Conservation (phyloP, 2,888 invertebrate species). For the Agrochola litura region DNA sequence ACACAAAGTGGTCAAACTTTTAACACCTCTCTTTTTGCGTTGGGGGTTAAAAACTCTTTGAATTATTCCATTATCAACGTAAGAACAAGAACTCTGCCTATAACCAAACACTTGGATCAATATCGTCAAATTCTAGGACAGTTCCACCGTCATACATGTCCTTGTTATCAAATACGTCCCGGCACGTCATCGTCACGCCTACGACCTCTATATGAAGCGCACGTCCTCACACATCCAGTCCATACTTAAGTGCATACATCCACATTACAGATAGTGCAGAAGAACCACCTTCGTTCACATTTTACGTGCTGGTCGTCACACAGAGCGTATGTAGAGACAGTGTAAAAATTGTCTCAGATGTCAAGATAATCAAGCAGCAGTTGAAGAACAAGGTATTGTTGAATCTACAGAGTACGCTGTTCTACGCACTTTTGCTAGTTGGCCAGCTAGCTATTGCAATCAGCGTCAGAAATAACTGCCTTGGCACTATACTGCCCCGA, state of each 20-base stretch:
- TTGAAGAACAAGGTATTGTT: not conserved
- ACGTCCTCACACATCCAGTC: conserved; percentile 29
- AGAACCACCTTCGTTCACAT: not conserved
- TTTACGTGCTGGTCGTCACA: not conserved
- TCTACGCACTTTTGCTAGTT: too few species aligned
- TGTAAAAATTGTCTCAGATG: not conserved
- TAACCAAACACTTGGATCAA: not conserved
- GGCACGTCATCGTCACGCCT: conserved; percentile 26
- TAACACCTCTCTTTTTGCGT: too few species aligned
- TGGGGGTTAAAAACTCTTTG: not conserved
- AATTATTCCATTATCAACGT: not conserved
- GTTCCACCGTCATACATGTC: conserved; percentile 11
- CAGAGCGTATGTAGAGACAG: not conserved
- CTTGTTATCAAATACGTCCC: conserved; percentile 28
- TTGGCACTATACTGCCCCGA: not conserved
- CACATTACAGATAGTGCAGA: conserved; percentile 17
- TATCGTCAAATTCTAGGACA: not conserved
- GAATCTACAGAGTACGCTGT: not conserved
- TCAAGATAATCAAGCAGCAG: not conserved
- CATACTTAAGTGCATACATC: conserved; percentile 15
- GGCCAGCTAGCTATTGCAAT: too few species aligned
- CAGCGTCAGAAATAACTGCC: too few species aligned
- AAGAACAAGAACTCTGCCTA: not conserved
- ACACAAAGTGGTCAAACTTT: too few species aligned
- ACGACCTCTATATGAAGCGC: conserved; percentile 37